Evolutionary conservation across 2,113 vertebrate genomes (phyloP), one percentile per base, ranked within the genome.

Genomic region (Hemibagrus wyckioides): DNA sequence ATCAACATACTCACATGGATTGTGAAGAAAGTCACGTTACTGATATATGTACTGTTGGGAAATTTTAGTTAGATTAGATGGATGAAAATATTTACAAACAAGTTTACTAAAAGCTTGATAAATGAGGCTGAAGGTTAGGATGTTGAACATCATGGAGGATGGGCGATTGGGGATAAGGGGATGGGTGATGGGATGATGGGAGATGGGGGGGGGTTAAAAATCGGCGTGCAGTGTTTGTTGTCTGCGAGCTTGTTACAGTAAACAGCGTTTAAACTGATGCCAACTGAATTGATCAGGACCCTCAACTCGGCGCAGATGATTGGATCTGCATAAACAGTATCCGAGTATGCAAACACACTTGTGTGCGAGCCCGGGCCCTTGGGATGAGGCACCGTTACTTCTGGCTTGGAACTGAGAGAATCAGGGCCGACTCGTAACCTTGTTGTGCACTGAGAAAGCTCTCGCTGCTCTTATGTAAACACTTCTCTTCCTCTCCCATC

Each of bases 241-340:
- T 92, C 93, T 93, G 90, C 95, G 93, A 96, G 96, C 96, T 96
- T 97, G 95, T 97, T 97, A 96, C 96, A 96, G 96, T 96, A 97
- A 97, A 97, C 96, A 97, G 95, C 95, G 94, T 96, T 97, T 97
- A 96, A 93, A 96, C 95, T 96, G 95, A 97, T 97, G 96, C 97
- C 97, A 96, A 96, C 94, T 95, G 96, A 96, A 97, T 96, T 94
- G 94, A 96, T 94, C 96, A 96, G 95, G 94, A 94, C 95, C 75
- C n/a, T 39, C 41, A 96, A 39, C 65, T 95, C 94, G 50, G 54
- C 95, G 92, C 94, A 96, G 95, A 96, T 95, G 96, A 97, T 95
- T 96, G 95, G 96, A 94, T 94, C 96, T 96, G 97, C 95, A 97
- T 96, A 97, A 97, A 97, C 97, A 98, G 96, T 96, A 95, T 97